Conservation (phyloP, 2,113 vertebrate species). For the Coregonus clupeaformis region DNA sequence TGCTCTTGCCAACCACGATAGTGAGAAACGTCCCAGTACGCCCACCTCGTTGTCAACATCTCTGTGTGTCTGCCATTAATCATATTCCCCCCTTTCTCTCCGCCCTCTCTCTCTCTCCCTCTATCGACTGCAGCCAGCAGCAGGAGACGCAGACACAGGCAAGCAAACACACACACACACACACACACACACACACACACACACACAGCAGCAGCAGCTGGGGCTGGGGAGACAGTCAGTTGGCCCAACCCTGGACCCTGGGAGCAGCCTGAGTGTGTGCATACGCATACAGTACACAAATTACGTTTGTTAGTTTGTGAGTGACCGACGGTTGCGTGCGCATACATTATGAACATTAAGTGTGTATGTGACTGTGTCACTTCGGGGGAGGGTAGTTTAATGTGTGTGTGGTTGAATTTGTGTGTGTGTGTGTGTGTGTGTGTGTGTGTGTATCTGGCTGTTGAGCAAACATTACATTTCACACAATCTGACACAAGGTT, state of each 20-base stretch:
- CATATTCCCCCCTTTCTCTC: no score
- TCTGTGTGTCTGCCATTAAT: no score
- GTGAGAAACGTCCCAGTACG: no score
- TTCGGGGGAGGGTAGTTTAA: conserved; percentile 8
- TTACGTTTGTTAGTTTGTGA: conserved; percentile 56
- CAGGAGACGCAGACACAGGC: no score
- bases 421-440: conserved; percentile 20
- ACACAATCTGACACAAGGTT: neutral
- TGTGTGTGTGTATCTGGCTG: conserved; percentile 10
- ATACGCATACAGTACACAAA: conserved; percentile 58
- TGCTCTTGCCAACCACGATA: neutral
- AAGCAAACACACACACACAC: conserved; percentile 19
- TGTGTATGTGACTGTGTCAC: no score
- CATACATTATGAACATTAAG: no score
- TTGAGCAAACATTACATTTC: conserved; percentile 13
- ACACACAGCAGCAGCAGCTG: conserved; percentile 34
- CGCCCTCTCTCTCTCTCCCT: no score
- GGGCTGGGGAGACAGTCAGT: neutral
- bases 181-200: conserved; percentile 2
- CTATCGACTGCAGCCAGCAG: no score
- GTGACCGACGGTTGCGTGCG: conserved; percentile 2
- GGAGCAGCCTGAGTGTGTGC: conserved; percentile 27
- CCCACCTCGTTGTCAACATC: no score
- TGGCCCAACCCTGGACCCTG: neutral
- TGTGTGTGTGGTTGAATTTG: conserved; percentile 28